Conservation (phyloP, 2,888 invertebrate genomes). For the Tachina grossa region DNA sequence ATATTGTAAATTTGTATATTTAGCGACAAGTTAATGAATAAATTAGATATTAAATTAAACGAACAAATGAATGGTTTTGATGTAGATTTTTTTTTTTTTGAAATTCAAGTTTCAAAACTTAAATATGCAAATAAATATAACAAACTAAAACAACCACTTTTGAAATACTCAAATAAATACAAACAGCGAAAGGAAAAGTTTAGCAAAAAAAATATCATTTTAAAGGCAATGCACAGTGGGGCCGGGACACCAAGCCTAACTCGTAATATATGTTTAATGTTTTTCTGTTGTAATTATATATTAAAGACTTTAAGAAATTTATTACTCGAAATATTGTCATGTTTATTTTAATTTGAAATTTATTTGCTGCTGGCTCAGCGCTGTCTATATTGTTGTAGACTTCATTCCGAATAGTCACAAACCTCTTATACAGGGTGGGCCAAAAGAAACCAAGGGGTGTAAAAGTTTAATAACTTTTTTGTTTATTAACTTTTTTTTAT, state of each 20-base stretch:
- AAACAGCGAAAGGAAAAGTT: not conserved
- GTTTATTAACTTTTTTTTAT: too few species aligned
- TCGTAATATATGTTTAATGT: too few species aligned
- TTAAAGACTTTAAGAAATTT: too few species aligned
- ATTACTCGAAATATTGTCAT: too few species aligned
- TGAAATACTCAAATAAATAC: not conserved
- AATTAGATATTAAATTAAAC: conserved; percentile 25
- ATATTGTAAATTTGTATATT: conserved; percentile 35
- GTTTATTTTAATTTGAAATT: too few species aligned
- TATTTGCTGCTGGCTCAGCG: too few species aligned
- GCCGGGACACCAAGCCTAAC: not conserved
- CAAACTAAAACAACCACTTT: not conserved
- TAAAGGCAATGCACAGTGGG: not conserved
- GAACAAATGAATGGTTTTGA: conserved; percentile 18
- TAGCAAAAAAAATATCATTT: not conserved
- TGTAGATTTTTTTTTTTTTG: not conserved
- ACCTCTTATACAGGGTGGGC: too few species aligned
- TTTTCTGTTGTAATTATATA: too few species aligned
- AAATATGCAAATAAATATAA: not conserved
- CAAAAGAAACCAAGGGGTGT: too few species aligned
- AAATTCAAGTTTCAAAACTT: not conserved
- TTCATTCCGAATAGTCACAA: too few species aligned
- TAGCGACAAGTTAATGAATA: conserved; percentile 31
- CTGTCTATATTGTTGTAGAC: too few species aligned
- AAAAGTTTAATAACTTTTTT: too few species aligned